Conservation (phyloP, 2,888 invertebrate species). For the Euclidia mi region DNA sequence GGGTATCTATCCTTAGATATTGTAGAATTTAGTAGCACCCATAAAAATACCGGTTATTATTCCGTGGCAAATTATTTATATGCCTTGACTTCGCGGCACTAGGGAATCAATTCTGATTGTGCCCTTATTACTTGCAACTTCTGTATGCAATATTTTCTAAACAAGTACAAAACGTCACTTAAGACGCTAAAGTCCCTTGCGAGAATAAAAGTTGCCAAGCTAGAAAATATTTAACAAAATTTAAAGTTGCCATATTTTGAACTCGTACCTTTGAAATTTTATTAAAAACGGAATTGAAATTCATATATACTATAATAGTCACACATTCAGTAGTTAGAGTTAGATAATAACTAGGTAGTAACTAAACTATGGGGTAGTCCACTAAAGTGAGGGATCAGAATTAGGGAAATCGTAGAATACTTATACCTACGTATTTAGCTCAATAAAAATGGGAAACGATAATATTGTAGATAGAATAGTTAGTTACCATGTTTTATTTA, state of each 20-base stretch:
- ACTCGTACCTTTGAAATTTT: background rate
- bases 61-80: no score
- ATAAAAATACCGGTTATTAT: no score
- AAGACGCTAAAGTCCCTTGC: no score
- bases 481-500: slow-evolving; percentile 6
- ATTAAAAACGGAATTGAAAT: slow-evolving; percentile 37
- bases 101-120: no score
- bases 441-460: slow-evolving; percentile 22
- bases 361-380: slow-evolving; percentile 44
- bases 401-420: slow-evolving; percentile 46
- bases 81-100: no score
- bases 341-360: slow-evolving; percentile 41
- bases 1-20: no score
- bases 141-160: no score
- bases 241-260: slow-evolving; percentile 1
- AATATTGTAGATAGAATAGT: slow-evolving; percentile 8
- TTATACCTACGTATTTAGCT: slow-evolving; percentile 26
- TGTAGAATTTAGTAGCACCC: no score
- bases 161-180: no score
- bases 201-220: no score
- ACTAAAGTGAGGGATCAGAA: slow-evolving; percentile 52
- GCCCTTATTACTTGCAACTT: no score
- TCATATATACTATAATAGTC: slow-evolving; percentile 5
- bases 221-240: no score
- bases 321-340: slow-evolving; percentile 33